Evolutionary conservation across 2,113 vertebrate species (phyloP).

Genomic region (Sciurus niger): DNA sequence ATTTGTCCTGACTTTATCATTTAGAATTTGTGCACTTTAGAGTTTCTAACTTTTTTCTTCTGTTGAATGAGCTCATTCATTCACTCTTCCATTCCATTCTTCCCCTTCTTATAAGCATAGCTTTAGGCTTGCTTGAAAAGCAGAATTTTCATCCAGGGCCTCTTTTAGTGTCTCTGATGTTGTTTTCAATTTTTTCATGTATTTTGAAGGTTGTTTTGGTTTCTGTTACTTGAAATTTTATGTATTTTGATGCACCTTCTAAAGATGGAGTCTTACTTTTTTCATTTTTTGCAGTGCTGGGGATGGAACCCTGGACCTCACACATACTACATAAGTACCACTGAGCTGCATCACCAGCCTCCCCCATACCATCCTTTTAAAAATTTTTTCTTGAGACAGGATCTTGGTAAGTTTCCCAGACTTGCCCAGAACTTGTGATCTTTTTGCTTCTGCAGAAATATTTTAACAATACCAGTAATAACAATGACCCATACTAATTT

Average conservation of each 20-base stretch:
- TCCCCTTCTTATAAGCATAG: background rate
- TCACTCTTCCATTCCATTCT: background rate
- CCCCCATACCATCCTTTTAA: too few relatives aligned
- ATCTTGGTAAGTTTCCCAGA: too few relatives aligned
- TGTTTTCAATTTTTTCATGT: background rate
- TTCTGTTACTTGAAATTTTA: conserved; percentile 1
- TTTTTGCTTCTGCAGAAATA: too few relatives aligned
- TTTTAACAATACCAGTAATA: too few relatives aligned
- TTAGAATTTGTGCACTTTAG: background rate
- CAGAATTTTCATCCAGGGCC: conserved; percentile 26
- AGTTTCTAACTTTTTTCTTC: background rate
- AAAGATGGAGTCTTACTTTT: background rate
- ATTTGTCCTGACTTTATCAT: background rate
- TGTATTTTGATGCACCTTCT: conserved; percentile 8
- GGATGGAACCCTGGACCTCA: too few relatives aligned
- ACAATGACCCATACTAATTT: background rate
- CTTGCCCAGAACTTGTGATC: too few relatives aligned
- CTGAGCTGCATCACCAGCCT: too few relatives aligned
- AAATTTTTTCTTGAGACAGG: too few relatives aligned
- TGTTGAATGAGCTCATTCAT: background rate
- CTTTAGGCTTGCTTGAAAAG: background rate
- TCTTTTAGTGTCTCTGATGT: background rate
- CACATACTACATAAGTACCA: too few relatives aligned
- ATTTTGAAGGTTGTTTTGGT: conserved; percentile 42
- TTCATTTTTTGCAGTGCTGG: too few relatives aligned